Base-by-base conservation (phyloP, 2,888 invertebrate genomes). In the Rotaria magnacalcarata region DNA sequence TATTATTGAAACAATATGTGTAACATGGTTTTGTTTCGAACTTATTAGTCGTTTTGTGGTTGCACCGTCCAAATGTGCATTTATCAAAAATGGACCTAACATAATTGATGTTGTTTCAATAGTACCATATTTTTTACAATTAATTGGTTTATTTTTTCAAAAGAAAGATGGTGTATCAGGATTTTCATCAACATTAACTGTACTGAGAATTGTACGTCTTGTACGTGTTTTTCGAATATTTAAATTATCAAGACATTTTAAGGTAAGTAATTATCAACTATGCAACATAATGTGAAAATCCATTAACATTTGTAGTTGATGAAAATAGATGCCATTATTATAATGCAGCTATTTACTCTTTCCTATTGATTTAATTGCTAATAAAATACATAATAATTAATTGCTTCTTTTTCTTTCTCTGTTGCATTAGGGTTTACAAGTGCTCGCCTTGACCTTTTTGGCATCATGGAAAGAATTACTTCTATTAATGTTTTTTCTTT, bases 41-140 rank as follows among this genome's bases (percentile, higher is more conserved):
- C 88, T 90, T 19, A 87, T 89, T 0, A 86, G 89, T 4, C 88
- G 91, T 34, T 88, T 89, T 80, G 84, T 89, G 8, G 88, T 89
- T 21, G 89, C 89, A 85, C 90, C 90, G 1, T 89, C 89, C 47
- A 89, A 89, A 80, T 27, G 88, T 24, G 80, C 85, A 10, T 87
- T 89, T 47, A 88, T 89, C 87, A 91, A 91, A 88, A 89, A 90
- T 54, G 74, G 27, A 34, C 88, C 89, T 87, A 91, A 91, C 88
- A 89, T 90, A 88, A 90, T 91, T 85, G 91, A 91, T 88, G 85
- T 91, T 41, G 87, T 89, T 11, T 89, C 91, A 11, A 90, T 91
- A 67, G 87, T 90, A 41, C 91, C 91, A 0, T 91, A 89, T 88
- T 90, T 90, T 87, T 88, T 91, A 50, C 89, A 89, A 74, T 80